phyloP scores from a whole-genome alignment of 2,888 invertebrate genomes.

The Tipula lateralis region DNA sequence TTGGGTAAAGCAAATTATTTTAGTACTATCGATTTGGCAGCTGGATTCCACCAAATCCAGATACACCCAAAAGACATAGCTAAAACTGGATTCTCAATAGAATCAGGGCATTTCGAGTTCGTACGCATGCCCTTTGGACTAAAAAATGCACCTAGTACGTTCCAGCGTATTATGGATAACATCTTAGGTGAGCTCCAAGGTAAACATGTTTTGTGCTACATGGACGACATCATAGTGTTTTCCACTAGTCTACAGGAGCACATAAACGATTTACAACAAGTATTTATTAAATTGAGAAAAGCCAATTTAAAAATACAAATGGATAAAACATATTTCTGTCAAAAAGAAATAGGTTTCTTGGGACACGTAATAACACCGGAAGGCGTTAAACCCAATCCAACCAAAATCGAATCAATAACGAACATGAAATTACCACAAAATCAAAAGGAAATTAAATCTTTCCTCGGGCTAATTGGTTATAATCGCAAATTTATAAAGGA shows the following conservation, averaged over 20 bases:
- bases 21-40: neutral
- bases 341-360: neutral
- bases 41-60: too few species aligned
- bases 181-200: neutral
- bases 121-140: too few species aligned
- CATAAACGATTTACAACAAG: neutral
- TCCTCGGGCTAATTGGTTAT: neutral
- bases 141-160: too few species aligned
- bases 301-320: neutral
- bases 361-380: neutral
- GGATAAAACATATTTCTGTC: neutral
- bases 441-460: neutral
- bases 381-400: neutral
- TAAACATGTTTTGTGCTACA: neutral
- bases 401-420: neutral
- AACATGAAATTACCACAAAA: neutral
- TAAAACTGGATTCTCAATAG: neutral
- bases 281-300: neutral
- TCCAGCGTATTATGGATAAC: neutral
- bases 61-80: neutral
- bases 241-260: neutral
- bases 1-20: neutral
- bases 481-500: too few species aligned
- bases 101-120: neutral
- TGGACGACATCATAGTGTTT: neutral